These are phyloP conservation scores for Phymanthus crucifer DNA, from an alignment of 92 coral and sea anemone genomes.

Conservation along the genomic window DNA sequence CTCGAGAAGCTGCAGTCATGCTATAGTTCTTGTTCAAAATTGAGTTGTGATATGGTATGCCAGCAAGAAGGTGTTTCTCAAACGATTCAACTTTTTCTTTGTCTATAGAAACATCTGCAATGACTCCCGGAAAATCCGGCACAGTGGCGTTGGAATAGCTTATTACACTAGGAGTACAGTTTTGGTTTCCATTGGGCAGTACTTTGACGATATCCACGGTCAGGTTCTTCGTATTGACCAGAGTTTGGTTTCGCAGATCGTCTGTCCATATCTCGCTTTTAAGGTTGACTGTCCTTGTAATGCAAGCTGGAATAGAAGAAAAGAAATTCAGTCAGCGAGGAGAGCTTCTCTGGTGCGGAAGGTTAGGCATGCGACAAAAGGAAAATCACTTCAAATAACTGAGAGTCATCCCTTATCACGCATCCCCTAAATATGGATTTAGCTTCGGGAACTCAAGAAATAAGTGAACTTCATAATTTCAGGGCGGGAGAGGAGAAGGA, in stretches of 20 bases:
- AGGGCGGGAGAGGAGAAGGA: too few species aligned
- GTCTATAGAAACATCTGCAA: not conserved
- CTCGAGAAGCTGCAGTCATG: constrained; percentile 17
- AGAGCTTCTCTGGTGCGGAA: too few species aligned
- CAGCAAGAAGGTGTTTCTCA: constrained; percentile 15
- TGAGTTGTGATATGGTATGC: not conserved
- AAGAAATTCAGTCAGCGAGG: not conserved
- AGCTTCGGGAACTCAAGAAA: too few species aligned
- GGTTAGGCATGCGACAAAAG: too few species aligned
- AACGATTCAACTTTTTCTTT: not conserved
- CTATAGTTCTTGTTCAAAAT: not conserved
- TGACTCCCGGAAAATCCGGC: not conserved
- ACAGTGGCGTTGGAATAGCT: not conserved
- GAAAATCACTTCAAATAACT: too few species aligned
- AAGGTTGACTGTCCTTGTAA: not conserved
- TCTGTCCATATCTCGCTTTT: not conserved
- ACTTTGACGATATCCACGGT: not conserved
- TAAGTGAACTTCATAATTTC: too few species aligned
- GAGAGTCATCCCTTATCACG: too few species aligned
- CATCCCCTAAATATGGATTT: too few species aligned
- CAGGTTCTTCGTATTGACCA: not conserved
- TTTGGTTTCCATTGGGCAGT: not conserved
- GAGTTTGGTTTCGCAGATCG: not conserved
- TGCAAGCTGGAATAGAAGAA: not conserved
- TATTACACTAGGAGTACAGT: not conserved